Evolutionary conservation across 1,140 invertebrate species (phyloP).

Genomic region (Papilio machaon): DNA sequence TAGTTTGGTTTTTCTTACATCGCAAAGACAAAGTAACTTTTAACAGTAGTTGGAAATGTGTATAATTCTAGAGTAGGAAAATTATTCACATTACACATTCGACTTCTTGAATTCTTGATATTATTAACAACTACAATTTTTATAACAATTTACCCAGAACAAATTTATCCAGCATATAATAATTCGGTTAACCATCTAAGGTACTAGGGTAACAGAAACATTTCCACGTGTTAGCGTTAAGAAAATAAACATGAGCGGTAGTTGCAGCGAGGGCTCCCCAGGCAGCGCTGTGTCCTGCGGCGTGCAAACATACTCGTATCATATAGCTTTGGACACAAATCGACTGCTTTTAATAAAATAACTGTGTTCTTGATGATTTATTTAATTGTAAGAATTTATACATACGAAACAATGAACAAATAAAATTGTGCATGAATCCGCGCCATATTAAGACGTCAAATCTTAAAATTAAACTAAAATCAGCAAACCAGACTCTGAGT

Average conservation of each 20-base stretch:
- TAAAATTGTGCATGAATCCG: too few species aligned
- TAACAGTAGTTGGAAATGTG: neutral
- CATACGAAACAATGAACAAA: neutral
- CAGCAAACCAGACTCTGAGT: too few species aligned
- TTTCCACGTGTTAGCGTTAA: conserved; percentile 26
- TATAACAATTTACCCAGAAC: too few species aligned
- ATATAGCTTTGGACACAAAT: neutral
- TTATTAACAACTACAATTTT: too few species aligned
- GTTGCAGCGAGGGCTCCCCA: conserved; percentile 21
- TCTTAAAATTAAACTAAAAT: too few species aligned
- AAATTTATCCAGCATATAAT: neutral
- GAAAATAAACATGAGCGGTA: conserved; percentile 19
- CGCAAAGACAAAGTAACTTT: neutral
- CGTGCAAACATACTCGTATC: neutral
- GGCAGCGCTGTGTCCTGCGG: neutral
- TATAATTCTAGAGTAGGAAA: neutral
- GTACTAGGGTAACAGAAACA: neutral
- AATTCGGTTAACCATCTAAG: neutral
- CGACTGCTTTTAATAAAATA: conserved; percentile 10
- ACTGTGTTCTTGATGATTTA: neutral
- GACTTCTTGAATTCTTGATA: too few species aligned
- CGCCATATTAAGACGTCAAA: too few species aligned
- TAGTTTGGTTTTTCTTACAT: neutral
- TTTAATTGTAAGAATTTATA: neutral
- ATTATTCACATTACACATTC: neutral